Evolutionary conservation across 2,888 invertebrate species (phyloP).

Genomic region (Trachelus iudaicus): DNA sequence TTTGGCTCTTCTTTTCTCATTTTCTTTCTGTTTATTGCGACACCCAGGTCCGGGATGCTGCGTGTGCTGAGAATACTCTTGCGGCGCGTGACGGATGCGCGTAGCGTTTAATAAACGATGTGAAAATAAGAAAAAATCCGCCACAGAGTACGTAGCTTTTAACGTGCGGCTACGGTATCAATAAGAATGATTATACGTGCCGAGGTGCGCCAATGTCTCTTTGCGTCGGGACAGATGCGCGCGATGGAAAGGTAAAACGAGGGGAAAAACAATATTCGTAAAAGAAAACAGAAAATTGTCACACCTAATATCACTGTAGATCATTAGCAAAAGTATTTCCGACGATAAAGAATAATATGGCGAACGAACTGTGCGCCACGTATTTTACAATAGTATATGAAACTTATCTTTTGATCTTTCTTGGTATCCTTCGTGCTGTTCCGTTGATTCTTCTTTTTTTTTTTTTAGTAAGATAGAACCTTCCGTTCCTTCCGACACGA

Average conservation of each 20-base stretch:
- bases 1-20: background rate
- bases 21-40: background rate
- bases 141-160: conserved; percentile 24
- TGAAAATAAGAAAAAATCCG: conserved; percentile 20
- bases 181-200: conserved; percentile 34
- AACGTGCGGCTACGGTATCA: conserved; percentile 43
- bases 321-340: background rate
- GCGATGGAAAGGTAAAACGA: conserved; percentile 13
- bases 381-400: conserved; percentile 7
- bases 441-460: background rate
- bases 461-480: background rate
- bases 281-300: conserved; percentile 12
- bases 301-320: background rate
- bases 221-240: conserved; percentile 21
- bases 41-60: conserved; percentile 17
- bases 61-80: conserved; percentile 22
- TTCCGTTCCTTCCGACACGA: background rate
- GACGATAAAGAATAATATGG: background rate
- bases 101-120: background rate
- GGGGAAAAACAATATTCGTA: background rate
- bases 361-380: background rate
- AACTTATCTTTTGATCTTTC: background rate
- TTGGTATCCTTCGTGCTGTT: background rate
- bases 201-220: conserved; percentile 29
- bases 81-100: conserved; percentile 10